These are phyloP conservation scores for Aldrovandia affinis DNA, from an alignment of 2,797 vertebrate genomes.

Conservation along the genomic window DNA sequence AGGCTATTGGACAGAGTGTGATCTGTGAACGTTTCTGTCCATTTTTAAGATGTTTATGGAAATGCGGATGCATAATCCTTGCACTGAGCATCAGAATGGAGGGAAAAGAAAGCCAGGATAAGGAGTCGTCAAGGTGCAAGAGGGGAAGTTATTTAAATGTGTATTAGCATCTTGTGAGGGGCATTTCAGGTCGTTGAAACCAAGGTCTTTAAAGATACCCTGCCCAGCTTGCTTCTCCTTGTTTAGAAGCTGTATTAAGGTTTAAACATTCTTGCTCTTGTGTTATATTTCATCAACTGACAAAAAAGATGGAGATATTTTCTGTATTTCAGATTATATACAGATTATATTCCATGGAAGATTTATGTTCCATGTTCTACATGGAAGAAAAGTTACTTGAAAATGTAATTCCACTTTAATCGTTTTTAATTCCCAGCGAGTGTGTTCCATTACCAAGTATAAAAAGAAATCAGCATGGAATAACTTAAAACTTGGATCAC, in stretches of 20 bases:
- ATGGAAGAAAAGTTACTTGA: background rate
- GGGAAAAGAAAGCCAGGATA: background rate
- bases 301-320: background rate
- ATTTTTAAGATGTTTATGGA: slow-evolving; percentile 46
- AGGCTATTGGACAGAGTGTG: background rate
- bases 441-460: background rate
- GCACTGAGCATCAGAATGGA: background rate
- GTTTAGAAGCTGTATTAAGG: background rate
- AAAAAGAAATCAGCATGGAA: background rate
- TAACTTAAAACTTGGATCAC: background rate
- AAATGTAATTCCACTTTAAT: background rate
- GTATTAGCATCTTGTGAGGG: background rate
- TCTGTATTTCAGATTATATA: background rate
- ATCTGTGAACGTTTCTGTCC: slow-evolving; percentile 39
- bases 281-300: background rate
- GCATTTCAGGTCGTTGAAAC: background rate
- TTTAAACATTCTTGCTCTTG: too few relatives aligned
- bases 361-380: background rate
- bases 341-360: background rate
- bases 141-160: background rate
- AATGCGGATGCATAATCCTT: background rate
- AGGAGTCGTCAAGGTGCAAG: background rate
- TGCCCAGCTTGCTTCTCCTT: background rate
- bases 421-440: background rate
- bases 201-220: background rate